Evolutionary conservation across 1,140 invertebrate genomes (phyloP).

Genomic region (Aricia agestis): DNA sequence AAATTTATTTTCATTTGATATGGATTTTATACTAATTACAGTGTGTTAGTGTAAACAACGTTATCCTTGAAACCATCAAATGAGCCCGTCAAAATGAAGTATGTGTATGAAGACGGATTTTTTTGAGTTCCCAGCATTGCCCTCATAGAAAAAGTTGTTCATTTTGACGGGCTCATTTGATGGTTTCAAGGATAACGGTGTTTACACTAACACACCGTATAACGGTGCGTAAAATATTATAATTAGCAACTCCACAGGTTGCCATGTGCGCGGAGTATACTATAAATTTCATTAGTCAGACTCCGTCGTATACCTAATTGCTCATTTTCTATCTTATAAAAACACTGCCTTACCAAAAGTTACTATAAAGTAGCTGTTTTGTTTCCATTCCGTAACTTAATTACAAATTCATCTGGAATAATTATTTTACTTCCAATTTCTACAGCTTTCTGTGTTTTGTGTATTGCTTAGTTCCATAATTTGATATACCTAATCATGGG

Average conservation of each 20-base stretch:
- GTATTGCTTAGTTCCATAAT: not conserved
- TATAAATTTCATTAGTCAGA: slow-evolving; percentile 73
- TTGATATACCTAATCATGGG: no score
- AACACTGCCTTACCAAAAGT: slow-evolving; percentile 40
- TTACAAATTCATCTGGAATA: not conserved
- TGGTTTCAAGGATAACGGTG: no score
- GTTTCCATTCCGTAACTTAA: slow-evolving; percentile 1
- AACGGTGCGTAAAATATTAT: slow-evolving; percentile 6
- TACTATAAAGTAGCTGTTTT: slow-evolving; percentile 27
- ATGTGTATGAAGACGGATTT: no score
- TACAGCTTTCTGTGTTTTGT: not conserved
- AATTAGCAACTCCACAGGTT: slow-evolving; percentile 34
- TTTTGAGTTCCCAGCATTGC: no score
- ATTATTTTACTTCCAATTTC: not conserved
- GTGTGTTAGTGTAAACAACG: no score
- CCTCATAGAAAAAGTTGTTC: no score
- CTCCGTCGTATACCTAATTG: slow-evolving; percentile 63
- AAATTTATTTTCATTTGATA: no score
- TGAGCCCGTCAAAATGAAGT: no score
- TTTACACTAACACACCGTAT: no score
- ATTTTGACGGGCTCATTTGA: no score
- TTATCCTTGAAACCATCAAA: no score
- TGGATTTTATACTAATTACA: no score
- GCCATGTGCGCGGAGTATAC: slow-evolving; percentile 51
- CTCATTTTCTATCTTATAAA: slow-evolving; percentile 61